These are phyloP conservation scores for Pemphigus obesinymphae DNA, from an alignment of 1,140 invertebrate species.

Conservation along the genomic window DNA sequence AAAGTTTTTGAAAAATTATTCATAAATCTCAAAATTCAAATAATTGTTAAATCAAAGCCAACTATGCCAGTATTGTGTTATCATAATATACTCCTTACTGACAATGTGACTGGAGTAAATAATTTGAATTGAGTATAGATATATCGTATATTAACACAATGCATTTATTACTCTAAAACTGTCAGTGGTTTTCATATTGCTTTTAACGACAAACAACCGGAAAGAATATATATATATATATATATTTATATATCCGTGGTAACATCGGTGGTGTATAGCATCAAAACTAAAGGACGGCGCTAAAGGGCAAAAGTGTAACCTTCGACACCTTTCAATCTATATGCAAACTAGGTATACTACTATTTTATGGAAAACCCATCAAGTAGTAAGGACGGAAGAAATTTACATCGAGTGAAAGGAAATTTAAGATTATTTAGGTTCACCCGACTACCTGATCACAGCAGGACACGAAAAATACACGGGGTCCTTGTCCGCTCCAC, in stretches of 20 bases:
- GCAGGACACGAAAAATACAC: neutral
- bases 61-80: too few species aligned
- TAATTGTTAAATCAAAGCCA: too few species aligned
- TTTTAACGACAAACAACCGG: neutral
- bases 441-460: neutral
- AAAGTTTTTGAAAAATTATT: too few species aligned
- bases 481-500: neutral
- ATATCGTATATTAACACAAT: neutral
- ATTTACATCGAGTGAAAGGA: constrained; percentile 19
- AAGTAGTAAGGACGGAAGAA: constrained; percentile 39
- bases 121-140: neutral
- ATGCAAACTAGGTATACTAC: constrained; percentile 31
- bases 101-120: too few species aligned
- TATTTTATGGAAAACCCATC: constrained; percentile 36
- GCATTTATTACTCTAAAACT: neutral
- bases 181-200: neutral
- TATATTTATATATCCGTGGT: neutral
- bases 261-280: neutral
- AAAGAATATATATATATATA: constrained; percentile 9
- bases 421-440: constrained; percentile 19
- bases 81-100: too few species aligned
- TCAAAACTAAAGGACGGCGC: constrained; percentile 48
- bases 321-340: constrained; percentile 39
- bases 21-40: too few species aligned
- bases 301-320: constrained; percentile 43